These are phyloP conservation scores for Nymphalis io DNA, from an alignment of 1,140 invertebrate genomes.

Conservation along the genomic window DNA sequence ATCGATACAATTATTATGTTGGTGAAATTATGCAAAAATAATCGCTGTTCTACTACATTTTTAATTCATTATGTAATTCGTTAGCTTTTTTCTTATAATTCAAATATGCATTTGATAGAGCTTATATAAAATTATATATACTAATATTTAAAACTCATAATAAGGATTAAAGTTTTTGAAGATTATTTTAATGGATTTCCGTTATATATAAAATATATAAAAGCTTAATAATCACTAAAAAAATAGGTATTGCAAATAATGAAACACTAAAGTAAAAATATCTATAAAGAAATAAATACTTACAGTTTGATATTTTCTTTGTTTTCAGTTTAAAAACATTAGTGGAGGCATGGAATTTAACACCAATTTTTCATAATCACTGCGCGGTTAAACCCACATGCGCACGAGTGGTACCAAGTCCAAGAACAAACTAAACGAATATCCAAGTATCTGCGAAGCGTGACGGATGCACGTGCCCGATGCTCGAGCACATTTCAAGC, in stretches of 20 bases:
- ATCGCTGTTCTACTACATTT: not conserved
- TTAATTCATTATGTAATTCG: not conserved
- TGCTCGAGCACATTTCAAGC: conserved; percentile 51
- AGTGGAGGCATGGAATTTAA: conserved; percentile 19
- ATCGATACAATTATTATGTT: too few species aligned
- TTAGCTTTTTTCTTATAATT: not conserved
- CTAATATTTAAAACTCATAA: too few species aligned
- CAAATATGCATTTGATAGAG: not conserved
- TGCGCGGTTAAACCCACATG: conserved; percentile 54
- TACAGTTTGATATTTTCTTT: conserved; percentile 7
- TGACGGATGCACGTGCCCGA: conserved; percentile 72
- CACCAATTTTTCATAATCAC: conserved; percentile 53
- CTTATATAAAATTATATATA: not conserved
- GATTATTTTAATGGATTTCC: too few species aligned
- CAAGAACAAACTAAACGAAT: conserved; percentile 71
- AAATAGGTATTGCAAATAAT: too few species aligned
- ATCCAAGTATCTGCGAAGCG: conserved; percentile 66
- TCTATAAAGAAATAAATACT: not conserved
- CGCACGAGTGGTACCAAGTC: conserved; percentile 65
- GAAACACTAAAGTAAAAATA: too few species aligned
- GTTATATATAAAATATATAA: too few species aligned
- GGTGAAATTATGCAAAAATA: not conserved
- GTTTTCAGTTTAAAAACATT: conserved; percentile 32
- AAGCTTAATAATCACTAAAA: too few species aligned
- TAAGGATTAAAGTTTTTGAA: too few species aligned